A percentile compares a stretch with the other conserved stretches of the same genome.
Evolutionary conservation across 1,140 invertebrate genomes (phyloP).

Genomic region (Phymastichus coffea): DNA sequence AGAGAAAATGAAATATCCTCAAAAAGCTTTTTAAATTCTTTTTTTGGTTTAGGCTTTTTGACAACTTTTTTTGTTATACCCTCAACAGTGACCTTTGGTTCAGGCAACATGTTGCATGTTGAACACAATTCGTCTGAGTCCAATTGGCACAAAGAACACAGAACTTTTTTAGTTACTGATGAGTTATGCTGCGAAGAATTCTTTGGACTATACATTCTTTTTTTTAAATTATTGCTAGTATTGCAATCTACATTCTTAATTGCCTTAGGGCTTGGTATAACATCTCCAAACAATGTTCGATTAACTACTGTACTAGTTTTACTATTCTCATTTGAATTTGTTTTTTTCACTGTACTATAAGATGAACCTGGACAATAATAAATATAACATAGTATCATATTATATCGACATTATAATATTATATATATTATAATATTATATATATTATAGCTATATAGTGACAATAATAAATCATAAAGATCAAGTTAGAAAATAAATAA

Average conservation of each 20-base stretch:
- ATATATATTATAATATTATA: too few relatives aligned
- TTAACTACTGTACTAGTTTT: slow-evolving; percentile 1
- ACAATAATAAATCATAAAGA: too few relatives aligned
- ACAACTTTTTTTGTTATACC: background rate
- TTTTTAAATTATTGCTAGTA: slow-evolving; percentile 16
- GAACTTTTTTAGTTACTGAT: slow-evolving; percentile 12
- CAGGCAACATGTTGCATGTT: slow-evolving; percentile 34
- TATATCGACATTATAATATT: too few relatives aligned
- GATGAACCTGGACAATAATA: too few relatives aligned
- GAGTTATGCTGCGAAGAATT: background rate
- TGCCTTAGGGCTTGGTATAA: slow-evolving; percentile 29
- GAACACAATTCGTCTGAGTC: slow-evolving; percentile 37
- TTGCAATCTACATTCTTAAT: background rate
- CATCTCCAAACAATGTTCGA: slow-evolving; percentile 41
- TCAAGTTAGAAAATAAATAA: background rate
- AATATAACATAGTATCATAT: too few relatives aligned
- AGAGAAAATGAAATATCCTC: slow-evolving; percentile 46
- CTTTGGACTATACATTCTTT: slow-evolving; percentile 25
- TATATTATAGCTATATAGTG: too few relatives aligned
- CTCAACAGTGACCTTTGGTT: slow-evolving; percentile 11
- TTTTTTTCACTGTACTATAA: background rate
- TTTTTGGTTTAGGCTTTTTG: slow-evolving; percentile 30
- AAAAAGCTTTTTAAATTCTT: slow-evolving; percentile 47
- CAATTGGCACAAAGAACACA: slow-evolving; percentile 34
- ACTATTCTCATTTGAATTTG: background rate